Percentiles rank a stretch among this genome's conserved stretches.
phyloP scores from a whole-genome alignment of 1,140 invertebrate genomes.

The Hesperophylax magnus region DNA sequence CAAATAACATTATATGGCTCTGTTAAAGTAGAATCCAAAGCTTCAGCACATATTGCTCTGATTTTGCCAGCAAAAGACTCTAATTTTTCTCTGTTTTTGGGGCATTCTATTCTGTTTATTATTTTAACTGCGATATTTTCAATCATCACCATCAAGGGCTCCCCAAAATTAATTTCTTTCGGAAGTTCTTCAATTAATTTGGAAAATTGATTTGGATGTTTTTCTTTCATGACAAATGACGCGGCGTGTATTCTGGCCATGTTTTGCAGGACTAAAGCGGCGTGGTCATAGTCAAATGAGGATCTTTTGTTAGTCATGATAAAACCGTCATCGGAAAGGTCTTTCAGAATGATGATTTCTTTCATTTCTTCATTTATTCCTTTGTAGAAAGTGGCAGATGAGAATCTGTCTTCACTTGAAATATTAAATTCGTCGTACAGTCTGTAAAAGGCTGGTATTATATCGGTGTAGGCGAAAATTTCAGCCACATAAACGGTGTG shows the following conservation, averaged over 20 bases:
- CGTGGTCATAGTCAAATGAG: conserved; percentile 66
- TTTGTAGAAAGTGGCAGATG: conserved; percentile 25
- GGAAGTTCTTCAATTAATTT: conserved; percentile 6
- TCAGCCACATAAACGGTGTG: neutral
- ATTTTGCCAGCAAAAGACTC: neutral
- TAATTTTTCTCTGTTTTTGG: no score
- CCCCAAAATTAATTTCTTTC: conserved; percentile 8
- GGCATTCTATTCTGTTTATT: neutral
- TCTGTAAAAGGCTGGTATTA: neutral
- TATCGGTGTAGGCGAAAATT: neutral
- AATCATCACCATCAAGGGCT: neutral
- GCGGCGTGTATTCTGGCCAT: conserved; percentile 71
- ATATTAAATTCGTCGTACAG: neutral
- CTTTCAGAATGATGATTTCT: conserved; percentile 69
- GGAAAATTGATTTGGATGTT: conserved; percentile 8
- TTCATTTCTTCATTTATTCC: conserved; percentile 59
- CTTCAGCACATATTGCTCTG: neutral
- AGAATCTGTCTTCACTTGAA: neutral
- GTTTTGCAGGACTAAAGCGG: conserved; percentile 66
- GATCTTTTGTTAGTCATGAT: conserved; percentile 67
- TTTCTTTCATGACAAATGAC: conserved; percentile 53
- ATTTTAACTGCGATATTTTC: no score
- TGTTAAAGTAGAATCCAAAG: neutral
- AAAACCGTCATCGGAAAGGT: conserved; percentile 68
- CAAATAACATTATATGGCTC: conserved; percentile 44